phyloP scores from a whole-genome alignment of 2,113 vertebrate species.

The Lichenostomus cassidix region DNA sequence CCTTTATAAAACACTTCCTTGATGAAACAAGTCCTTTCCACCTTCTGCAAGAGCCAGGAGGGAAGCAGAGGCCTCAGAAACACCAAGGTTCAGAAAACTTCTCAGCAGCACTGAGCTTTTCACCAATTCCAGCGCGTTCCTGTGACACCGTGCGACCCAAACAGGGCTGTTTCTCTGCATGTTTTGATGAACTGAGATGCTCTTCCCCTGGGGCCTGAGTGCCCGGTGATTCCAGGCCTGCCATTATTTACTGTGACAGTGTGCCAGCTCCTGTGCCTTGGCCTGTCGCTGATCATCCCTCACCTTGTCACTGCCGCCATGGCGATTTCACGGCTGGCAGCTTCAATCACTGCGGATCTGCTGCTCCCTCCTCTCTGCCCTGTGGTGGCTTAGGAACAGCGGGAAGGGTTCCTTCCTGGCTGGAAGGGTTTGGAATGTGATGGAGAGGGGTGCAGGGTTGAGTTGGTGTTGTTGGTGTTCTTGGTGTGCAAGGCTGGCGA shows the following conservation, averaged over 20 bases:
- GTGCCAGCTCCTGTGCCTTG: conserved; percentile 8
- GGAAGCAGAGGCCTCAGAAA: background rate
- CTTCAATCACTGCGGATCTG: background rate
- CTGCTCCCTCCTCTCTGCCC: background rate
- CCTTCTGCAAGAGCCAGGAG: rapidly evolving
- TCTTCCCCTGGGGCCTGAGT: background rate
- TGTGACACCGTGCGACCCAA: rapidly evolving
- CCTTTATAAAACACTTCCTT: background rate
- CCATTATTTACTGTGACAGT: conserved; percentile 51
- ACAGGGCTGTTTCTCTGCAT: background rate
- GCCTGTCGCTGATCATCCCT: conserved; percentile 10
- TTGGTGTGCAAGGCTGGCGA: rapidly evolving
- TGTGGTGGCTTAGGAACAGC: background rate
- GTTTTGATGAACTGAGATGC: background rate
- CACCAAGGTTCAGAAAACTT: background rate
- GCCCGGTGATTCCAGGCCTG: background rate
- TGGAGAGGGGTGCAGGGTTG: rapidly evolving
- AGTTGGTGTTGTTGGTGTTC: background rate
- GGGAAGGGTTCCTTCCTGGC: background rate
- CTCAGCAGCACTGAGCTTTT: background rate
- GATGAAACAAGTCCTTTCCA: background rate
- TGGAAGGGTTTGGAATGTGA: background rate
- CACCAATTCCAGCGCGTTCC: rapidly evolving
- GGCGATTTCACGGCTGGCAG: conserved; percentile 61
- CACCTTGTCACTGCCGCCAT: conserved; percentile 20